A percentile compares a stretch with the other conserved stretches of the same genome.
Conservation (phyloP, 2,113 vertebrate genomes). For the Dasypus novemcinctus region DNA sequence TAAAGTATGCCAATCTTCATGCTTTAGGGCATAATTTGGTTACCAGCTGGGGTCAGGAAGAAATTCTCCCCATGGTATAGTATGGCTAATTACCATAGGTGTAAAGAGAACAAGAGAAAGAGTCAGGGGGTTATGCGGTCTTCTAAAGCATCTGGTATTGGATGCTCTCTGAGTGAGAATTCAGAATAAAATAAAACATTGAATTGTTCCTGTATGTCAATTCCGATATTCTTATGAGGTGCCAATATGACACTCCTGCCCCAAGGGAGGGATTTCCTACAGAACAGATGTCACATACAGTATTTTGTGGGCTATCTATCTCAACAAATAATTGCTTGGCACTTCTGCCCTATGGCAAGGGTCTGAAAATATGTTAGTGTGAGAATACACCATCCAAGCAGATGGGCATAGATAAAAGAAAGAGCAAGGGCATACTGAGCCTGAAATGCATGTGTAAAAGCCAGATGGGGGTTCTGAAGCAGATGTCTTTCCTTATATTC, state of each 20-base stretch:
- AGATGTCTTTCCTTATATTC: conserved; percentile 67
- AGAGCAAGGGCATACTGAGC: conserved; percentile 46
- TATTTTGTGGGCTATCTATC: conserved; percentile 73
- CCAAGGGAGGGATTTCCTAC: conserved; percentile 52
- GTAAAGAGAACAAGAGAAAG: conserved; percentile 51
- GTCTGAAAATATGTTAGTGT: conserved; percentile 73
- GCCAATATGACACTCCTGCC: conserved; percentile 50
- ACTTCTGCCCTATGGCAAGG: conserved; percentile 79
- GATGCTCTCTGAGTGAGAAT: conserved; percentile 62
- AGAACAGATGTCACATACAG: conserved; percentile 70
- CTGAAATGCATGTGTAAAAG: conserved; percentile 33
- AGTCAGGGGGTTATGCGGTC: conserved; percentile 61
- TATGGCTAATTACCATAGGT: conserved; percentile 72
- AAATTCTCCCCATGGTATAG: conserved; percentile 58
- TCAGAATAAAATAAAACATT: conserved; percentile 52
- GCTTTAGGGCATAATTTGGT: conserved; percentile 69
- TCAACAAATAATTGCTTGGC: conserved; percentile 79
- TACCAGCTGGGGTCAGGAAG: conserved; percentile 72
- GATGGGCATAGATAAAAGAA: conserved; percentile 72
- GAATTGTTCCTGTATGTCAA: conserved; percentile 59
- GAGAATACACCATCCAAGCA: conserved; percentile 61
- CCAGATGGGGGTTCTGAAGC: conserved; percentile 58
- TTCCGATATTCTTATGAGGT: conserved; percentile 60
- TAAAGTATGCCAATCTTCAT: conserved; percentile 74
- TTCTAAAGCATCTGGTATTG: conserved; percentile 76